These are phyloP conservation scores for Brachyptera risi DNA, from an alignment of 2,888 invertebrate species.

Conservation along the genomic window DNA sequence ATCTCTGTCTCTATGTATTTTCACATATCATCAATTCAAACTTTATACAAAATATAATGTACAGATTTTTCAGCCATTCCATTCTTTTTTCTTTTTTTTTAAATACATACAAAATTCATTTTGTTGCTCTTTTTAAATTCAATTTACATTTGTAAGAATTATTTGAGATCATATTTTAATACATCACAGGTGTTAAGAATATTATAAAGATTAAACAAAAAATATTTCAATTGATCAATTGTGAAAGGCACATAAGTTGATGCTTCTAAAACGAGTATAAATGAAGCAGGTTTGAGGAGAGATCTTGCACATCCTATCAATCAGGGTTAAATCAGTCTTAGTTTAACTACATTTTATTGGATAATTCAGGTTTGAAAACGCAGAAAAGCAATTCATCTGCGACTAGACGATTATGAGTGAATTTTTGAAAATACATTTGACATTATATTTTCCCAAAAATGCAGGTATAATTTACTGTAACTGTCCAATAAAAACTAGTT, in stretches of 20 bases:
- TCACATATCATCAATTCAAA: neutral
- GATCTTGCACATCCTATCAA: constrained; percentile 19
- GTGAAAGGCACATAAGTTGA: constrained; percentile 4
- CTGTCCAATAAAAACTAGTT: no score
- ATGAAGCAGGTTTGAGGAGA: constrained; percentile 8
- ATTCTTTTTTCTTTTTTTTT: constrained; percentile 1
- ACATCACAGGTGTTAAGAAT: constrained; percentile 61
- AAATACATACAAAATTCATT: neutral
- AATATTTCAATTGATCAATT: constrained; percentile 10
- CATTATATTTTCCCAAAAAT: no score
- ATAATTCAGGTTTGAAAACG: no score
- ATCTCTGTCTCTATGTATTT: constrained; percentile 4
- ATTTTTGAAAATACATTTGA: no score
- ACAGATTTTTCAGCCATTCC: neutral
- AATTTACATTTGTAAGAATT: constrained; percentile 10
- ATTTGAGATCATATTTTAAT: constrained; percentile 61
- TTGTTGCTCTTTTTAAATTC: constrained; percentile 1
- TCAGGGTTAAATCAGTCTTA: no score
- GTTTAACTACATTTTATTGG: no score
- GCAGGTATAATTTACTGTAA: no score
- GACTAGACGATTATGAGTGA: no score
- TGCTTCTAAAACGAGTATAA: constrained; percentile 10
- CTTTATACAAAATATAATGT: constrained; percentile 1
- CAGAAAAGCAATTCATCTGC: no score
- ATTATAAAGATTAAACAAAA: constrained; percentile 19